phyloP scores from a whole-genome alignment of 1,140 invertebrate species.

The Drosophila asahinai region DNA sequence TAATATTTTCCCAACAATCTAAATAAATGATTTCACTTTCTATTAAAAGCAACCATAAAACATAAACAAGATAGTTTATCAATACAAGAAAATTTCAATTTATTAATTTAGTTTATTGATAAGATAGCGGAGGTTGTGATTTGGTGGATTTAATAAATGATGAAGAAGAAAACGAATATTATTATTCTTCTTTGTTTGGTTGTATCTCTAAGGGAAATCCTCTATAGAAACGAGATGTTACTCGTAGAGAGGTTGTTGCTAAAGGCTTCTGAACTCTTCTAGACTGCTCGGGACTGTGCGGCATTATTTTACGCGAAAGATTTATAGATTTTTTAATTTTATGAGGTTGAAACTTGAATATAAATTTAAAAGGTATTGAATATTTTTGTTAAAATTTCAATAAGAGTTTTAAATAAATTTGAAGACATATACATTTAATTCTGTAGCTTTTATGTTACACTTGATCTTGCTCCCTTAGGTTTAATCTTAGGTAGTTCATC shows the following conservation, averaged over 20 bases:
- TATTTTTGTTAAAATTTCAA: too few relatives aligned
- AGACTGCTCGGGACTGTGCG: background rate
- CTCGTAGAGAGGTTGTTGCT: background rate
- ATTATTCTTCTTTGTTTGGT: too few relatives aligned
- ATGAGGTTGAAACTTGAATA: background rate
- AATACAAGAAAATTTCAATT: constrained; percentile 4
- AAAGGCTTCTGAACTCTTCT: background rate
- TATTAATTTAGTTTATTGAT: constrained; percentile 12
- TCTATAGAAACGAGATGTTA: background rate
- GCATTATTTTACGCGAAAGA: background rate
- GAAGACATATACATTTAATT: too few relatives aligned
- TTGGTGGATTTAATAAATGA: background rate
- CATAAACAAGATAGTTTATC: constrained; percentile 9
- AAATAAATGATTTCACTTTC: background rate
- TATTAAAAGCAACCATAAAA: background rate
- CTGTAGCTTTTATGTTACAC: too few relatives aligned
- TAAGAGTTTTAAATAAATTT: too few relatives aligned
- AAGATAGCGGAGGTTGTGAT: background rate
- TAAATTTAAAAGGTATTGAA: background rate
- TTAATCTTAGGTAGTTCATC: too few relatives aligned
- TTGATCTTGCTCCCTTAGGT: too few relatives aligned
- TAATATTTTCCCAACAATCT: background rate
- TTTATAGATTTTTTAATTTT: background rate
- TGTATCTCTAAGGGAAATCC: background rate
- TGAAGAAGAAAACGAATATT: background rate